phyloP scores from a whole-genome alignment of 2,797 vertebrate species.

The Ciconia nigra region DNA sequence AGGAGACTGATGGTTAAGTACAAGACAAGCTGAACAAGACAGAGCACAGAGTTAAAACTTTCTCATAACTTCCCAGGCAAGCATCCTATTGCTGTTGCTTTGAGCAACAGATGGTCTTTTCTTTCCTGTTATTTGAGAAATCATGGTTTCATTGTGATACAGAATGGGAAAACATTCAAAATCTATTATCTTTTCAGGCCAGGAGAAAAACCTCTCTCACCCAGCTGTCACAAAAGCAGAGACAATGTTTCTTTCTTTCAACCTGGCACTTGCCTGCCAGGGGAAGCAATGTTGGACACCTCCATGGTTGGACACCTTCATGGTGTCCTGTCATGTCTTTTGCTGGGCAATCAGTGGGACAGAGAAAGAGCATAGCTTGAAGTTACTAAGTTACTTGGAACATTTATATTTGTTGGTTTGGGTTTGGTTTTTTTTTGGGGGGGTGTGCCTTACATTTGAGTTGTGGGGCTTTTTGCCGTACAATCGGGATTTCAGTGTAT shows the following conservation, averaged over 20 bases:
- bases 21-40: background rate
- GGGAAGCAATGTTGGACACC: background rate
- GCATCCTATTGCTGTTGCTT: background rate
- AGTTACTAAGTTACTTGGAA: background rate
- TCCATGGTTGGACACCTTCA: too few species aligned
- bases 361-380: background rate
- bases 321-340: background rate
- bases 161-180: background rate
- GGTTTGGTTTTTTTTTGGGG: background rate
- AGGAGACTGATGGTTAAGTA: background rate
- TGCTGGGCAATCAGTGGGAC: background rate
- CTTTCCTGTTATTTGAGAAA: background rate
- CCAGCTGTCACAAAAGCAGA: background rate
- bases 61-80: background rate
- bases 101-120: background rate
- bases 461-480: background rate
- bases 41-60: background rate
- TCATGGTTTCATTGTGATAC: background rate
- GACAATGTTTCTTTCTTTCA: background rate
- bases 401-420: background rate
- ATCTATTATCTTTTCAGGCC: background rate
- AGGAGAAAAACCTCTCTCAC: background rate
- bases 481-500: background rate
- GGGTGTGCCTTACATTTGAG: background rate
- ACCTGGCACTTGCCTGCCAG: background rate